These are phyloP conservation scores for Agonopterix heracliana DNA, from an alignment of 2,888 invertebrate species.

Conservation along the genomic window DNA sequence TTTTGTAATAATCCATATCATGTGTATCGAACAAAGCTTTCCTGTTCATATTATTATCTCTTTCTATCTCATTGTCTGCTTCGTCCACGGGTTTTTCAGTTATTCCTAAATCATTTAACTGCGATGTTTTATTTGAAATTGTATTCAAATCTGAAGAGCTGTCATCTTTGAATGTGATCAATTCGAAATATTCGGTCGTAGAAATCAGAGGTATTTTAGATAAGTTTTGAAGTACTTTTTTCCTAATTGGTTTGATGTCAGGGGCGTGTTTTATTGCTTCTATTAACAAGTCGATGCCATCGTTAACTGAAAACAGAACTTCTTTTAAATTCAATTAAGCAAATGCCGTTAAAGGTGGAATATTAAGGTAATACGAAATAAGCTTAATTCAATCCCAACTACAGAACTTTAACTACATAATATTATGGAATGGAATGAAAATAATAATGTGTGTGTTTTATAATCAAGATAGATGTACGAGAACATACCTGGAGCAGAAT, in stretches of 20 bases:
- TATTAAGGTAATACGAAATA: too few species aligned
- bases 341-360: too few species aligned
- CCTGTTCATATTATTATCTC: too few species aligned
- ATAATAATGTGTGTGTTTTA: not conserved
- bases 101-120: too few species aligned
- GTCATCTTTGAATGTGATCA: constrained; percentile 8
- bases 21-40: too few species aligned
- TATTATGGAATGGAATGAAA: constrained; percentile 1
- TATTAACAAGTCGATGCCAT: constrained; percentile 57
- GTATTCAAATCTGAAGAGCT: constrained; percentile 9
- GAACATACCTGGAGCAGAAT: constrained; percentile 38
- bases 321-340: not conserved
- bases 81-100: too few species aligned
- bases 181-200: not conserved
- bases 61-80: too few species aligned
- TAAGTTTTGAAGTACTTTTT: constrained; percentile 20
- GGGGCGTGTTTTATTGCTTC: constrained; percentile 60
- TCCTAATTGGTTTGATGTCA: constrained; percentile 42
- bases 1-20: too few species aligned
- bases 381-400: not conserved
- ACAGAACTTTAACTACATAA: too few species aligned
- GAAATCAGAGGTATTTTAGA: constrained; percentile 2
- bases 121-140: constrained; percentile 2
- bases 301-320: constrained; percentile 37
- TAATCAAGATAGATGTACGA: not conserved